These are phyloP conservation scores for Leptodirus hochenwartii DNA, from an alignment of 2,888 invertebrate species.

Conservation along the genomic window DNA sequence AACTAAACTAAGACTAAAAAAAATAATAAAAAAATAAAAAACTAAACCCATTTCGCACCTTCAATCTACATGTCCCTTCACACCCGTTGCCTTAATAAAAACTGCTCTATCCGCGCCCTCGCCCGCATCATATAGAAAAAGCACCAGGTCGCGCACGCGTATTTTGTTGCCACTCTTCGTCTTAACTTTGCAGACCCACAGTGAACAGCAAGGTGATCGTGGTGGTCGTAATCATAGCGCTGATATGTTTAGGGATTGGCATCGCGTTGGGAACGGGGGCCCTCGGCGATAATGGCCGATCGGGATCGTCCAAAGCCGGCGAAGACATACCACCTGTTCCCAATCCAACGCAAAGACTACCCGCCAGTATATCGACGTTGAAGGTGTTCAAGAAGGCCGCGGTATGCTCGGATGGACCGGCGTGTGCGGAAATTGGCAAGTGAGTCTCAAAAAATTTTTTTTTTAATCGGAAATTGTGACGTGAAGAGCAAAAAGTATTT, in stretches of 20 bases:
- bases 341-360: conserved; percentile 41
- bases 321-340: conserved; percentile 27
- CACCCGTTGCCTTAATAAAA: too few relatives aligned
- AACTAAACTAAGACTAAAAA: too few relatives aligned
- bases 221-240: conserved; percentile 12
- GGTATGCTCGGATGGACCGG: conserved; percentile 58
- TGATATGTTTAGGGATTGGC: conserved; percentile 14
- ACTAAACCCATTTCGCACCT: too few relatives aligned
- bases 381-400: conserved; percentile 49
- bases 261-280: conserved; percentile 17
- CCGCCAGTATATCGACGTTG: conserved; percentile 47
- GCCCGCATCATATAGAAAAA: too few relatives aligned
- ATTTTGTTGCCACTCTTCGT: too few relatives aligned
- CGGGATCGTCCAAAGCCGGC: conserved; percentile 10
- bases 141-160: too few relatives aligned
- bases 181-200: conserved; percentile 14
- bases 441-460: conserved; percentile 23
- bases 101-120: too few relatives aligned
- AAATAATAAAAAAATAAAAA: too few relatives aligned
- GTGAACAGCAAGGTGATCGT: conserved; percentile 12
- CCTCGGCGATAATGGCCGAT: too few relatives aligned
- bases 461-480: too few relatives aligned
- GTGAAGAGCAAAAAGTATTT: too few relatives aligned
- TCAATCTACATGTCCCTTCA: too few relatives aligned
- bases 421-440: conserved; percentile 65